phyloP scores from a whole-genome alignment of 1,140 invertebrate species.

The Aricia agestis region DNA sequence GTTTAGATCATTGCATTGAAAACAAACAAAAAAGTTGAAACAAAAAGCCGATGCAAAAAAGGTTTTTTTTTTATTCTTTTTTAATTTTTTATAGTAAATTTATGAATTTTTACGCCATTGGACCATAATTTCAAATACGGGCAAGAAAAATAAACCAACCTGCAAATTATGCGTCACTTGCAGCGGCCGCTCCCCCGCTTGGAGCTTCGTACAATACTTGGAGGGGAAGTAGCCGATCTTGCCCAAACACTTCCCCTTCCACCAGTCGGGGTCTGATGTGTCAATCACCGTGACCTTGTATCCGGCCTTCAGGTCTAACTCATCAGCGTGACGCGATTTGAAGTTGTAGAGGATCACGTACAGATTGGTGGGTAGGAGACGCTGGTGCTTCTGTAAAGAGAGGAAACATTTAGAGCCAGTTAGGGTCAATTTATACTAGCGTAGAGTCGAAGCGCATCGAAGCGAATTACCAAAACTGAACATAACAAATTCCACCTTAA shows the following conservation, averaged over 20 bases:
- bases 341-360: conserved; percentile 98
- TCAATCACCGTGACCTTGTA: conserved; percentile 97
- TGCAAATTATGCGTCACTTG: conserved; percentile 87
- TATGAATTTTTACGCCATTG: too few relatives aligned
- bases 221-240: conserved; percentile 95
- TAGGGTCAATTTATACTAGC: too few relatives aligned
- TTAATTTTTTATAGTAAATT: too few relatives aligned
- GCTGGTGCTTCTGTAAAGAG: conserved; percentile 87
- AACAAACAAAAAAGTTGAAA: too few relatives aligned
- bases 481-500: too few relatives aligned
- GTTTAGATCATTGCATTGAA: too few relatives aligned
- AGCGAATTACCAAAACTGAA: too few relatives aligned
- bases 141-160: conserved; percentile 29
- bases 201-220: conserved; percentile 93
- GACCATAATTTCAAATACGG: background rate
- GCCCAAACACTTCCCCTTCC: conserved; percentile 96
- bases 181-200: conserved; percentile 91
- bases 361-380: conserved; percentile 91
- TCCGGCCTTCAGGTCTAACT: conserved; percentile 95
- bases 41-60: too few relatives aligned
- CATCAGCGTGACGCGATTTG: conserved; percentile 93
- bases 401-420: conserved; percentile 13
- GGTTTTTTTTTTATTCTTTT: too few relatives aligned
- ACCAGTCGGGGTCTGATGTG: conserved; percentile 96
- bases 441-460: too few relatives aligned